phyloP scores from a whole-genome alignment of 2,797 vertebrate genomes.

The Florisuga fusca region DNA sequence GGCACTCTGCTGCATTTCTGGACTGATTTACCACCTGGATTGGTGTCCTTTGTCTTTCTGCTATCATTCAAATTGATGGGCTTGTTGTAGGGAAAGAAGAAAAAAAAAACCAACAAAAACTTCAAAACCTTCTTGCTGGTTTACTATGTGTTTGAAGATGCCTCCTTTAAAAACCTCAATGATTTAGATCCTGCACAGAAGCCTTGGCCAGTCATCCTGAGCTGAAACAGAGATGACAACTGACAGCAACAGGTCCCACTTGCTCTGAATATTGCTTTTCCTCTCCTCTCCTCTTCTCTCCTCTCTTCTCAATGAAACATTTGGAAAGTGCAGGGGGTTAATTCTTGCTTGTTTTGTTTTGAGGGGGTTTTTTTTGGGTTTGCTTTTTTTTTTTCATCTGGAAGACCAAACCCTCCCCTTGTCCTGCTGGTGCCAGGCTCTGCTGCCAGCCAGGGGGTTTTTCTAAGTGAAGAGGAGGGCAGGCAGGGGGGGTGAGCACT shows the following conservation, averaged over 20 bases:
- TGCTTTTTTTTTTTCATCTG: neutral
- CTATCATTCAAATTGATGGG: neutral
- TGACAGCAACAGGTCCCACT: neutral
- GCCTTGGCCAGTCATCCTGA: neutral
- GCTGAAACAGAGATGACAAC: neutral
- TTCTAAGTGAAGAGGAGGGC: neutral
- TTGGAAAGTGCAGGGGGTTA: neutral
- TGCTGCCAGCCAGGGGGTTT: neutral
- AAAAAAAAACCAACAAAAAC: neutral
- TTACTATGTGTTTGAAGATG: neutral
- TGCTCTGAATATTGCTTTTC: neutral
- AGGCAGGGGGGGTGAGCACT: neutral
- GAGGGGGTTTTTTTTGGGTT: no score
- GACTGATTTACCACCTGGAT: neutral
- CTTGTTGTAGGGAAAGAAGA: neutral
- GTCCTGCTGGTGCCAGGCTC: neutral
- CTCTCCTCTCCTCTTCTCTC: no score
- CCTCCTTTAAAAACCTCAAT: accelerated
- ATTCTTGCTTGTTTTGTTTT: neutral
- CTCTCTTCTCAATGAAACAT: no score
- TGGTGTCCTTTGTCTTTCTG: neutral
- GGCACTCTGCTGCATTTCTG: neutral
- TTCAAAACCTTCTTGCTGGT: neutral
- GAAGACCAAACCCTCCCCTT: neutral
- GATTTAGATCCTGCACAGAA: neutral